Percentiles rank a stretch among this genome's conserved stretches.
These are phyloP conservation scores for Smutsia gigantea DNA, from an alignment of 2,797 vertebrate genomes.

Conservation along the genomic window DNA sequence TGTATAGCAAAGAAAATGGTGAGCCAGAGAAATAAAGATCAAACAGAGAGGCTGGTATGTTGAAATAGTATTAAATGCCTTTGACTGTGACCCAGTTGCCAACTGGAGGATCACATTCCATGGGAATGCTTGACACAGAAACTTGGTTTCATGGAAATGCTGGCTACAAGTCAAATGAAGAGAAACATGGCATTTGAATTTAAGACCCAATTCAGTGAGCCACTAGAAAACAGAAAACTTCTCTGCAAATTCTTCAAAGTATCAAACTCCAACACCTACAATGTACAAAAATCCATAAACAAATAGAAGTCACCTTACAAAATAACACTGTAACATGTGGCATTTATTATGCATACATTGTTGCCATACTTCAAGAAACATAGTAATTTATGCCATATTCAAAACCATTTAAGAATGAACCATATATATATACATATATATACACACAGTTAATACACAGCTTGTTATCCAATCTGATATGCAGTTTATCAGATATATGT, in stretches of 20 bases:
- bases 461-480: neutral
- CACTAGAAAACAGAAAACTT: conserved; percentile 14
- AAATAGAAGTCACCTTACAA: neutral
- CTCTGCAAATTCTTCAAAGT: conserved; percentile 18
- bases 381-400: neutral
- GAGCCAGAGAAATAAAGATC: neutral
- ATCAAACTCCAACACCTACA: neutral
- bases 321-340: neutral
- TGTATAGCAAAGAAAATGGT: neutral
- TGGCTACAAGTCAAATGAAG: conserved; percentile 14
- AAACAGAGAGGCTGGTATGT: neutral
- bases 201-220: neutral
- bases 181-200: neutral
- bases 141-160: neutral
- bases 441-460: neutral
- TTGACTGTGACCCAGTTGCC: neutral
- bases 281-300: neutral
- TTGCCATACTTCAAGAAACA: neutral
- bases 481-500: neutral
- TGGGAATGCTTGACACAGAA: conserved; percentile 13
- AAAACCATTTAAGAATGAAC: neutral
- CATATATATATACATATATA: too few species aligned
- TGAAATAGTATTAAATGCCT: neutral
- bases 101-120: conserved; percentile 24
- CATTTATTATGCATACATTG: neutral